Base-by-base conservation (phyloP, 2,113 vertebrate species). In the Elanus axillaris region DNA sequence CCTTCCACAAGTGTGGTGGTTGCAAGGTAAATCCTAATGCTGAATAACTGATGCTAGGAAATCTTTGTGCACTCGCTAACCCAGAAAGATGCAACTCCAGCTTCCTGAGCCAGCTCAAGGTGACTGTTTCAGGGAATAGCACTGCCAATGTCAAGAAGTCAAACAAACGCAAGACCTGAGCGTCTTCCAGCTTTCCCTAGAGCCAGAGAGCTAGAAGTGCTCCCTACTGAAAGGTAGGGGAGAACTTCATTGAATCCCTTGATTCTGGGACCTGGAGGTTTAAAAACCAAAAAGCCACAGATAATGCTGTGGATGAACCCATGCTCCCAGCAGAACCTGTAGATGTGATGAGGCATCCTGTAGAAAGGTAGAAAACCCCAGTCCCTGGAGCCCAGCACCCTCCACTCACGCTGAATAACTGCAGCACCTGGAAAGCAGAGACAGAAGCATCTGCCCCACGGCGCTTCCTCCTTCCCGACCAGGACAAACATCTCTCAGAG, bases 1-100 rank as follows among this genome's bases (percentile, higher is more conserved):
- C 26, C 71, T 86, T 71, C 72, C n/a, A 22, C 0, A 1, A 83
- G 50, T 0, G 0, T 4, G 50, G 71, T 79, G 71, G 36, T 62
- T 64, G 59, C 72, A 59, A 92, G 47, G 59, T 45, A 84, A 74
- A 74, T 15, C 68, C 55, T 34, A 27, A 66, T 3, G 40, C 18
- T 50, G 47, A 29, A 26, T n/a, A 59, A n/a, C 52, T 34, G 32
- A 32, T 62, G 63, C 63, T 38, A 48, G 67, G 86, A 53, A 55
- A 86, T 29, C 67, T 26, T 68, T 17, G 16, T 3, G 27, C 40
- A 26, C 62, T 16, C 8, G 2, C 58, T 34, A 18, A 76, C 17
- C n/a, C 3, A 1, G 21, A 42, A 62, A 53, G 60, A 21, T 77
- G 56, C 9, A 25, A 48, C 13, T 62, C 12, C 4, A 8, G 42